phyloP scores from a whole-genome alignment of 1,140 invertebrate species.

The Babylonia areolata region DNA sequence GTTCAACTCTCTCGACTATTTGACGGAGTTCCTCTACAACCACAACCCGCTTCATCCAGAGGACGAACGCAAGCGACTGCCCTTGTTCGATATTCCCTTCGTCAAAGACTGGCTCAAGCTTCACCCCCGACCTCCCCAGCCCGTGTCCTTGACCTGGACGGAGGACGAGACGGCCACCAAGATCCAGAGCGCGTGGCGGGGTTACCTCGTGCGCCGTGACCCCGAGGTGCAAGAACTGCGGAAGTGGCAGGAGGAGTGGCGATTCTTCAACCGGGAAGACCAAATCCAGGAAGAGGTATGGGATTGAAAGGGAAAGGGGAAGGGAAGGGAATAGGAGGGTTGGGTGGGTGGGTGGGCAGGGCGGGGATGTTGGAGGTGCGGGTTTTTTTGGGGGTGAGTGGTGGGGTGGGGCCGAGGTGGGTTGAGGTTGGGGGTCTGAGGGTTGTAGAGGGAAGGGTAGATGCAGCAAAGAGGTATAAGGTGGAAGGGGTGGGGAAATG shows the following conservation, averaged over 20 bases:
- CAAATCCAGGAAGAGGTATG: neutral
- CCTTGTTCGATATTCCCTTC: neutral
- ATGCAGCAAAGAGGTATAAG: too few species aligned
- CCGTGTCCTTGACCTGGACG: slow-evolving; percentile 8
- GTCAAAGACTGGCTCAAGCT: neutral
- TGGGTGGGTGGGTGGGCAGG: too few species aligned
- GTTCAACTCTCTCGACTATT: neutral
- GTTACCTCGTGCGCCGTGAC: neutral
- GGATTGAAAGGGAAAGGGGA: too few species aligned
- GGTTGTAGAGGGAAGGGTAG: too few species aligned
- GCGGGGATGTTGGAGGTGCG: too few species aligned
- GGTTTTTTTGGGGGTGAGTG: too few species aligned
- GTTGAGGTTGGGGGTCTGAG: too few species aligned
- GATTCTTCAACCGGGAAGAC: neutral
- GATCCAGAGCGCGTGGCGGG: neutral
- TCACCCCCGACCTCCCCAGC: neutral
- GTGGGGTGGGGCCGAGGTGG: too few species aligned
- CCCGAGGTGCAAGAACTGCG: slow-evolving; percentile 1
- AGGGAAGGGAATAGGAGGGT: too few species aligned
- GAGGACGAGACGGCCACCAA: slow-evolving; percentile 1
- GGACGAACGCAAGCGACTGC: neutral
- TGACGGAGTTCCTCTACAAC: slow-evolving; percentile 20
- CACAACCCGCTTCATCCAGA: neutral
- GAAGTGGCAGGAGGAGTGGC: slow-evolving; percentile 7
- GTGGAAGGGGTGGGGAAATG: too few species aligned